Evolutionary conservation across 2,888 invertebrate genomes (phyloP), one percentile per base, ranked within the genome.

Genomic region (Zaprionus bogoriensis): DNA sequence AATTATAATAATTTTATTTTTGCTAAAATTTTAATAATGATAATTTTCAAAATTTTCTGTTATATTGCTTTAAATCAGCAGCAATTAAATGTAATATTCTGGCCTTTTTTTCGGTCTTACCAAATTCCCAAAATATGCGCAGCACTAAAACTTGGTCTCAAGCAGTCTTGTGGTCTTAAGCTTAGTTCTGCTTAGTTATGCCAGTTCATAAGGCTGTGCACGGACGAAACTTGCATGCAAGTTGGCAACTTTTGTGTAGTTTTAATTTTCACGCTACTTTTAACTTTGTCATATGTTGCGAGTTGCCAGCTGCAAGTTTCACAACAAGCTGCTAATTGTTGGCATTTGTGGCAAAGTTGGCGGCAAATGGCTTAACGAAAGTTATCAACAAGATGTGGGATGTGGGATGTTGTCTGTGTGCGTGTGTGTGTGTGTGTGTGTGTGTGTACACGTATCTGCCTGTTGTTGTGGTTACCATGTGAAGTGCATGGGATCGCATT

Each of bases 231-330:
- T 27, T 36, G 10, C 9, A 23, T 3, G 23, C 38, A 55, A 39
- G 32, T 52, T 45, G 20, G 2, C 0, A 46, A 62, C 48, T 63
- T 32, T 45, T 63, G 74, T 74, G 74, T 71, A 71, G 69, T 69
- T 71, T 25, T 38, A 46, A 54, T 48, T 54, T 62, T 50, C 25
- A 74, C 42, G 50, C 48, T 36, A 45, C 69, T 62, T 53, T 62
- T 32, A 57, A 62, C 57, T 22, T 53, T 42, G 14, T 38, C 54
- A 67, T 47, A 50, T 54, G 63, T 36, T 38, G 30, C n/a, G 54
- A 28, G 25, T 10, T 23, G 36, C 17, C 12, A 4, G 38, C 19
- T 36, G 23, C 27, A 66, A 39, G 32, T 10, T 10, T 30, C 17
- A n/a, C 42, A 39, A 38, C 50, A 19, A 14, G 54, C 61, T 20